A percentile compares a stretch with the other conserved stretches of the same genome.
phyloP scores from a whole-genome alignment of 2,888 invertebrate genomes.

The Melanophora roralis region DNA sequence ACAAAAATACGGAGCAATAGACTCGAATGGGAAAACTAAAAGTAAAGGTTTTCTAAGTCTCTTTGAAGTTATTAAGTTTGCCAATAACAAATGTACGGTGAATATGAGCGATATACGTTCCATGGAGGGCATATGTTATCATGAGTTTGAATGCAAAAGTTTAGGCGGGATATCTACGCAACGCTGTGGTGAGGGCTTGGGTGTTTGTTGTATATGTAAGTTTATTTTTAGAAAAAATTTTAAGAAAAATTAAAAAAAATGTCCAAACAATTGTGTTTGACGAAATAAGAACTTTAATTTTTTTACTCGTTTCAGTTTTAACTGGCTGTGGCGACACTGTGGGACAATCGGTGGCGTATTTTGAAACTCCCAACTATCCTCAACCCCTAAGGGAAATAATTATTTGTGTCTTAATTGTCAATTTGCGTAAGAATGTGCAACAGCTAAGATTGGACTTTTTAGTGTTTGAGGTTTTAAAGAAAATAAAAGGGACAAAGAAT shows the following conservation, averaged over 20 bases:
- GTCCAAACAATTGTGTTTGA: background rate
- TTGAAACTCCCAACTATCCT: constrained; percentile 85
- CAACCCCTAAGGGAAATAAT: constrained; percentile 79
- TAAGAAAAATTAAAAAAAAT: too few species aligned
- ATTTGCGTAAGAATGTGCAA: constrained; percentile 80
- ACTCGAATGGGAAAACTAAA: constrained; percentile 64
- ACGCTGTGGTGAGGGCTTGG: constrained; percentile 85
- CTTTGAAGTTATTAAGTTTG: constrained; percentile 84
- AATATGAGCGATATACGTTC: constrained; percentile 77
- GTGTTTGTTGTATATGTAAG: constrained; percentile 87
- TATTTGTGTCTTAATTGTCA: constrained; percentile 82
- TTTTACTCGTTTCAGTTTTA: constrained; percentile 78
- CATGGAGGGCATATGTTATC: constrained; percentile 85
- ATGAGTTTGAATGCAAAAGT: constrained; percentile 82
- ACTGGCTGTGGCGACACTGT: constrained; percentile 83
- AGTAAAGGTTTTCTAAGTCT: constrained; percentile 81
- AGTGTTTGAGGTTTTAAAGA: constrained; percentile 85
- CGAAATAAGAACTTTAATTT: background rate
- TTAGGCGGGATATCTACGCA: constrained; percentile 82
- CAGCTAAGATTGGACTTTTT: constrained; percentile 85
- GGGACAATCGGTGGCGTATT: constrained; percentile 82
- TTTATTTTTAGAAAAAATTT: constrained; percentile 11
- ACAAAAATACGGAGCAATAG: constrained; percentile 63
- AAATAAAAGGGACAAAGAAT: too few species aligned
- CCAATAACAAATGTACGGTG: constrained; percentile 80